Evolutionary conservation across 2,888 invertebrate genomes (phyloP), one percentile per base, ranked within the genome.

Genomic region (Rhingia rostrata): DNA sequence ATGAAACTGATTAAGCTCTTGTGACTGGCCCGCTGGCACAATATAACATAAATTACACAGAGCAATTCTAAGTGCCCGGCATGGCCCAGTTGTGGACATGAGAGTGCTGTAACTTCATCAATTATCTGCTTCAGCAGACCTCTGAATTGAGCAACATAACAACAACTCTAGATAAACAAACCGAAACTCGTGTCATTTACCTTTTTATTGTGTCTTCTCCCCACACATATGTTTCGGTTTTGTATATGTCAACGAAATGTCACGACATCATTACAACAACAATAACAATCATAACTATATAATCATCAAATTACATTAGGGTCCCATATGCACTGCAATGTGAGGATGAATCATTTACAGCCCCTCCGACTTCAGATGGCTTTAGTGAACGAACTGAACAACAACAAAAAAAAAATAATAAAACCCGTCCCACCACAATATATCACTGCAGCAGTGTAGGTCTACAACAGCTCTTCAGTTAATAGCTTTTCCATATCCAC

Each of bases 291-390:
- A 73, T 63, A 73, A 79, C 67, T 47, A 79, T 22, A 22, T 83
- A 83, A 74, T 79, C 83, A 79, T 63, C 51, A 83, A 83, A 83
- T 83, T 83, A 83, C 73, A 79, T 64, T 73, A 77, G 67, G 61
- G 66, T 37, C 67, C 74, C 35, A 33, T 32, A 14, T 39, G 33
- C 49, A 53, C 43, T 22, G 49, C 49, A 41, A 0, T 10, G 41
- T 2, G 12, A 6, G 51, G 12, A 75, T 83, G 61, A 80, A 61
- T 67, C 61, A 83, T 78, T 66, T 56, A 75, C 51, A 69, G 70
- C 39, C 30, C 12, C 14, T 9, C 7, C 5, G 9, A 1, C 12
- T 14, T 7, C 0, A 2, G 22, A 22, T 1, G 22, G 22, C 22
- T 22, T 22, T 22, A 22, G 22, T 22, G 22, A 22, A 22, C 22